Base-by-base conservation (phyloP, 2,113 vertebrate genomes). In the Ciconia stormi region DNA sequence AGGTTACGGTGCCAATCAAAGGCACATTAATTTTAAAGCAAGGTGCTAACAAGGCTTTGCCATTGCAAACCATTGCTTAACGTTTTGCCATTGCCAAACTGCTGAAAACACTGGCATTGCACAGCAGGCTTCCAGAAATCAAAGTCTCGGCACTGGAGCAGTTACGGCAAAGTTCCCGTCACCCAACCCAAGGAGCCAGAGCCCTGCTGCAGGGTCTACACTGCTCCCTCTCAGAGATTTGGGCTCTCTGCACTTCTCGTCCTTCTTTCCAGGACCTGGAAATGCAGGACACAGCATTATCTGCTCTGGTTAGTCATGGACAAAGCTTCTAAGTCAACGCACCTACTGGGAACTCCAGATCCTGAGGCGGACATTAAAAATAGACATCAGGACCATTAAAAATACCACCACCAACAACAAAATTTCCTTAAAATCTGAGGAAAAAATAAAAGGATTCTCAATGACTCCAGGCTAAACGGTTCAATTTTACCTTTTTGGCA, bases 1-100 rank as follows among this genome's bases (percentile, higher is more conserved):
- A 32, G 73, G 47, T 30, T 3, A 1, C 0, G 0, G 25, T 2
- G n/a, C 40, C 17, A 3, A 13, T n/a, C 40, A 6, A 36, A 86
- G 19, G 16, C 44, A 7, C 3, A 2, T 38, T 4, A 1, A 26
- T 6, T 27, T 17, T 23, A 18, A 87, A 63, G 26, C 1, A 11
- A 72, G 12, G 26, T 7, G 47, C 80, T 81, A 61, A 55, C 1
- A 9, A 77, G 71, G 52, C 27, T 82, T 30, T 14, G 36, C 67
- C 72, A 38, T 14, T 56, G 82, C 46, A 55, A 50, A 58, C n/a
- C 4, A 4, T 1, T 4, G 29, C 29, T 49, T 49, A 85, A 11
- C 0, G 0, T 50, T 61, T 46, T 12, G 6, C n/a, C 42, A 7
- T 8, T 25, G n/a, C 34, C 55, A 27, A 89, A 36, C 46, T 53